Conservation (phyloP, 2,797 vertebrate genomes). For the Danio jaintianensis region DNA sequence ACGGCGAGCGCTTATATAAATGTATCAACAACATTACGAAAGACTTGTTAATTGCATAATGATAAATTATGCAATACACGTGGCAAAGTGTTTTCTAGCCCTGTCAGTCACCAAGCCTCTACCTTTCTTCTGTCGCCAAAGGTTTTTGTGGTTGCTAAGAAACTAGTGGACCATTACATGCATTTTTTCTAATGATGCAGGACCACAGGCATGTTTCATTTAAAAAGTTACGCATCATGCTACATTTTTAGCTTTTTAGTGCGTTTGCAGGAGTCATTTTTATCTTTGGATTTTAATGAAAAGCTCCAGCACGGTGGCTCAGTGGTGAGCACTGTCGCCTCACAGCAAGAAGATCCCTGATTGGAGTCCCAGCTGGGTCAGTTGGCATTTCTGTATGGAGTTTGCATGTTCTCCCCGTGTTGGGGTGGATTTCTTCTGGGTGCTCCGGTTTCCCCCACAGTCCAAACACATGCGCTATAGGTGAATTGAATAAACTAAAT, state of each 20-base stretch:
- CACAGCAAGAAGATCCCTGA: no score
- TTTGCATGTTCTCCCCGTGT: no score
- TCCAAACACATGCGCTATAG: no score
- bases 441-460: no score
- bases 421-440: no score
- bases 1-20: constrained; percentile 19
- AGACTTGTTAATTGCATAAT: constrained; percentile 36
- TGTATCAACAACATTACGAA: constrained; percentile 7
- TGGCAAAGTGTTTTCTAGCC: constrained; percentile 19
- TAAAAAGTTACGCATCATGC: neutral
- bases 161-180: constrained; percentile 30
- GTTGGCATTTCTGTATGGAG: no score
- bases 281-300: neutral
- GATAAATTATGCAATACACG: constrained; percentile 22
- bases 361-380: no score
- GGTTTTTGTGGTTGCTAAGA: constrained; percentile 41
- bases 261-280: neutral
- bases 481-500: no score
- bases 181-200: constrained; percentile 15
- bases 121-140: constrained; percentile 31
- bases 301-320: neutral
- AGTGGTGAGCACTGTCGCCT: no score
- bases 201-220: neutral
- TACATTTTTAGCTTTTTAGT: neutral
- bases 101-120: constrained; percentile 25